Percentiles rank a stretch among this genome's conserved stretches.
Evolutionary conservation across 2,113 vertebrate species (phyloP).

Genomic region (Malurus elegans): DNA sequence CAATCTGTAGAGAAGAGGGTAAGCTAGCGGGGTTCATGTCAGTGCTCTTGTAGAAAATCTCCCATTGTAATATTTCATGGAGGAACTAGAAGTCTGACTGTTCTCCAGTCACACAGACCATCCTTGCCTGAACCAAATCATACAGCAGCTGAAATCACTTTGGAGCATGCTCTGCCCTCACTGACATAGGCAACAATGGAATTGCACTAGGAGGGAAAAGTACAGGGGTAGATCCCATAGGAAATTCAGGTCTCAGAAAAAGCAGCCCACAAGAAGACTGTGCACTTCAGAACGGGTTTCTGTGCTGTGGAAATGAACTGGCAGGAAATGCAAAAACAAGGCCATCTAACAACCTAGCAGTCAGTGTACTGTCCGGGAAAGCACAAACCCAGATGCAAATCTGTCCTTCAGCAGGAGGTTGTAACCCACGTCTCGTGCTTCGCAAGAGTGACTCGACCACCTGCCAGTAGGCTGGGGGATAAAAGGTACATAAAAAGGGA

Average conservation of each 20-base stretch:
- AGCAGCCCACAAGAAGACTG: not conserved
- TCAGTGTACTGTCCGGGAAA: not conserved
- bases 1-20: not conserved
- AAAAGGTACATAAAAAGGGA: not conserved
- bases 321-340: not conserved
- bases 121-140: not conserved
- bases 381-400: not conserved
- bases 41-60: not conserved
- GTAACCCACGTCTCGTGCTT: accelerated
- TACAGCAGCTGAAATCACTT: not conserved
- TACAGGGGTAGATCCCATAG: not conserved
- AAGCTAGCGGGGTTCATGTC: not conserved
- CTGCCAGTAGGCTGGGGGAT: not conserved
- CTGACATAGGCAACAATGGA: not conserved
- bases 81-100: not conserved
- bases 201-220: not conserved
- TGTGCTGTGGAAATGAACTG: not conserved
- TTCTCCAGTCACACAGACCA: not conserved
- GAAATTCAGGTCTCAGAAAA: not conserved
- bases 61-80: not conserved
- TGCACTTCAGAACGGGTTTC: not conserved
- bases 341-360: not conserved
- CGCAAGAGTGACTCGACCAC: not conserved
- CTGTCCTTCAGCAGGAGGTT: not conserved
- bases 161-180: not conserved